These are phyloP conservation scores for Paramacrobiotus metropolitanus DNA, from an alignment of 1,140 invertebrate species.

Conservation along the genomic window DNA sequence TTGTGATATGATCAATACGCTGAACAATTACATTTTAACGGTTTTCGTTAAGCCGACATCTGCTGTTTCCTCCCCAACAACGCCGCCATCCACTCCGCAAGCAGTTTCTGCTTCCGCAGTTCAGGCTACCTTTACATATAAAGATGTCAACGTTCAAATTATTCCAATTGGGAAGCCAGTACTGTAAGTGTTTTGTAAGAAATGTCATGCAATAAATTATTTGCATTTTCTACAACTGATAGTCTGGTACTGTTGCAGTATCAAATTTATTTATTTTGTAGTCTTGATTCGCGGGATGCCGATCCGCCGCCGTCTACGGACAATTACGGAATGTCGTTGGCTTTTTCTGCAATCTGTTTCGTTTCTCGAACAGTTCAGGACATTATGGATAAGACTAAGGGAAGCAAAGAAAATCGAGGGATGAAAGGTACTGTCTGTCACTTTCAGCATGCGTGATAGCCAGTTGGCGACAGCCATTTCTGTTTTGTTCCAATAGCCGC, in stretches of 20 bases:
- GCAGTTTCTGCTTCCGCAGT: background rate
- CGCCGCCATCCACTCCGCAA: background rate
- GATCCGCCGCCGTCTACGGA: slow-evolving; percentile 77
- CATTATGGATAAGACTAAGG: slow-evolving; percentile 30
- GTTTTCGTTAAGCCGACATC: slow-evolving; percentile 1
- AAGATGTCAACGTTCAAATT: background rate
- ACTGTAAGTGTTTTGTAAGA: background rate
- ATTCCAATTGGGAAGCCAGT: background rate
- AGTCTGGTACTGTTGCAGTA: background rate
- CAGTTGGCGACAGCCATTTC: too few relatives aligned
- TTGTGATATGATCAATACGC: slow-evolving; percentile 16
- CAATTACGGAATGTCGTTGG: slow-evolving; percentile 80
- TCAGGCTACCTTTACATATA: background rate
- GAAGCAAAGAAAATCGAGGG: too few relatives aligned
- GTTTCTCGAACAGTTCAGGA: slow-evolving; percentile 30
- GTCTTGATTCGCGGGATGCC: slow-evolving; percentile 40
- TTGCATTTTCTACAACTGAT: background rate
- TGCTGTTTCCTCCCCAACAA: background rate
- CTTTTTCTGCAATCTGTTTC: slow-evolving; percentile 50
- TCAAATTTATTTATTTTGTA: slow-evolving; percentile 23
- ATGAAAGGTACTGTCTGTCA: too few relatives aligned
- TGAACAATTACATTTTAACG: background rate
- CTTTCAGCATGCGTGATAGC: too few relatives aligned
- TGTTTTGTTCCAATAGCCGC: slow-evolving; percentile 17
- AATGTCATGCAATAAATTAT: background rate